These are phyloP conservation scores for Drosophila grimshawi DNA, from an alignment of 1,140 invertebrate species.

Conservation along the genomic window DNA sequence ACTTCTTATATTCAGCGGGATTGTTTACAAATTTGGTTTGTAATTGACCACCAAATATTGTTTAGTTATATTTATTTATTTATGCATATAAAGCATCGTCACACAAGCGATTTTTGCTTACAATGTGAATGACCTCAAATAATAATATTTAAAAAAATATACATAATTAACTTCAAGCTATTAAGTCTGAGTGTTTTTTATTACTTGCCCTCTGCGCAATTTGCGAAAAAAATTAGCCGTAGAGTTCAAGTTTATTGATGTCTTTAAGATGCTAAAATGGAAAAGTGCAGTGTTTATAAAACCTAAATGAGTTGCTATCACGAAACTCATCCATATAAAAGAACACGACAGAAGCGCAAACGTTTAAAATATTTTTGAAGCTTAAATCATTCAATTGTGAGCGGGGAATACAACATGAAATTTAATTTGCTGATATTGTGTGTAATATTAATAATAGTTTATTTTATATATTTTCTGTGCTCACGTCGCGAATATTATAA, in stretches of 20 bases:
- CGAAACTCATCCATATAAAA: neutral
- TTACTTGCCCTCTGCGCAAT: neutral
- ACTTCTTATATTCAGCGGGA: neutral
- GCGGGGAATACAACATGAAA: neutral
- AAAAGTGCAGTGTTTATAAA: neutral
- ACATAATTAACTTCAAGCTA: neutral
- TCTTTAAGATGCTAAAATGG: neutral
- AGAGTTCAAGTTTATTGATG: neutral
- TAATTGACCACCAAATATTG: neutral
- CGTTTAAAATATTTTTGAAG: neutral
- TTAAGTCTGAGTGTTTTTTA: neutral
- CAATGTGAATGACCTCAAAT: no score
- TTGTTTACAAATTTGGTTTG: neutral
- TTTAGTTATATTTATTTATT: neutral
- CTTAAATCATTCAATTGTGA: neutral
- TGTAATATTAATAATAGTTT: neutral
- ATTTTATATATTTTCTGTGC: neutral
- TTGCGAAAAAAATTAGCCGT: neutral
- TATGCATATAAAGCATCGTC: no score
- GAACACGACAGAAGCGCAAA: neutral
- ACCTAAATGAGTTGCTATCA: neutral
- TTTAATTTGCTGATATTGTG: neutral
- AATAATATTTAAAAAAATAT: no score
- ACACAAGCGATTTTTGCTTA: no score
- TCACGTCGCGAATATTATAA: slow-evolving; percentile 9